Evolutionary conservation across 2,888 invertebrate species (phyloP).

Genomic region (Xylota sylvarum): DNA sequence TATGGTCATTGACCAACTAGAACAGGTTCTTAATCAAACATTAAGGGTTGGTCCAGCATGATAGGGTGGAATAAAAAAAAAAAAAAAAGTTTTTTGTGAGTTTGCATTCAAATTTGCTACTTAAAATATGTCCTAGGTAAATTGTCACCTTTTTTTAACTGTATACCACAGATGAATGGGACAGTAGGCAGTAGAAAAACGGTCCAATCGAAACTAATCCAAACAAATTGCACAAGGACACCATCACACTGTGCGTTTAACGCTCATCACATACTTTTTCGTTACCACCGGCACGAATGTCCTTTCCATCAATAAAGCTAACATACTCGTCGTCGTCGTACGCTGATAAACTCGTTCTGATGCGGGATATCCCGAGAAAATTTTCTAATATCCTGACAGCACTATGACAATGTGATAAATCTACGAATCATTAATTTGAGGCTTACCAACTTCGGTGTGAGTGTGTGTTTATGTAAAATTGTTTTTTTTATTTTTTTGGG

Average conservation of each 20-base stretch:
- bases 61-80: conserved; percentile 41
- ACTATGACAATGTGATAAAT: conserved; percentile 79
- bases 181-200: conserved; percentile 50
- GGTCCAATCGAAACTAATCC: conserved; percentile 77
- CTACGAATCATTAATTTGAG: conserved; percentile 80
- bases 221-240: conserved; percentile 71
- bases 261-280: conserved; percentile 47
- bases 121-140: conserved; percentile 76
- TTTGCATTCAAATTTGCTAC: conserved; percentile 75
- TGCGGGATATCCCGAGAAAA: conserved; percentile 71
- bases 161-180: conserved; percentile 19
- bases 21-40: conserved; percentile 75
- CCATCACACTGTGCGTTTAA: conserved; percentile 43
- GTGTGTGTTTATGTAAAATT: conserved; percentile 45
- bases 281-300: conserved; percentile 66
- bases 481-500: conserved; percentile 17
- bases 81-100: conserved; percentile 54
- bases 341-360: conserved; percentile 68
- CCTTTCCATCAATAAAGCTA: conserved; percentile 69
- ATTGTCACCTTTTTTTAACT: conserved; percentile 73
- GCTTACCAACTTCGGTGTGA: conserved; percentile 75
- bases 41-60: conserved; percentile 71
- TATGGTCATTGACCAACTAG: conserved; percentile 65
- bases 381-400: conserved; percentile 72
- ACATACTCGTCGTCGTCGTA: conserved; percentile 14